Base-by-base conservation (phyloP, 1,140 invertebrate genomes). In the Alviniconcha marisindica region DNA sequence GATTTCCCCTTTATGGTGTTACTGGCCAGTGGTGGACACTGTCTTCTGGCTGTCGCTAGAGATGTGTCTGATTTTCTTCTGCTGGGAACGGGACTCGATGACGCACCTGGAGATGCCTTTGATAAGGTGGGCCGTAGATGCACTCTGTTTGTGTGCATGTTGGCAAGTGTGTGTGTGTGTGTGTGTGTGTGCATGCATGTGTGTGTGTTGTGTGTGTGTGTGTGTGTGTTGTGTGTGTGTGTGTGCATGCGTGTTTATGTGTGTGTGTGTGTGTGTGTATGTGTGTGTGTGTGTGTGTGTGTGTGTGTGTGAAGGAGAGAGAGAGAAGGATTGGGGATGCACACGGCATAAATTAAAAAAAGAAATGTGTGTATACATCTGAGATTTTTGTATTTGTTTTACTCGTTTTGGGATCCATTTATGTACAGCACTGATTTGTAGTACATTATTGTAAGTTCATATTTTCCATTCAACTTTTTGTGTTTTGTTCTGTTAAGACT, bases 1-100 rank as follows among this genome's bases (percentile, higher is more conserved):
- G 92, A 96, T 77, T 99, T 97, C 94, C 98, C 98, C 73, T 99
- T 97, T 94, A 92, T 99, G 71, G 96, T 96, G 36, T 92, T 99
- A 15, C 93, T 99, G 3, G 96, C 98, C 83, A 99, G 98, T 90
- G 93, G 93, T 60, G 98, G 98, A 14, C 97, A 99, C 91, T 96
- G 96, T 93, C 94, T 99, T 73, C 90, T 99, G 80, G 95, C 96
- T 56, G 89, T 99, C 28, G 97, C 96, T 2, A 94, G 96, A 90
- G 94, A 94, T 90, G 94, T 97, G 31, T 94, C 96, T 83, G 94
- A 96, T 56, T 98, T 98, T 94, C 92, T 95, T 18, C 92, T 97
- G 56, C 94, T 99, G 18, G 98, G 98, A 7, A 93, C 95, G 85
- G 95, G 94, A 54, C 85, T 96, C 31, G 97, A 99, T 94, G 96